Evolutionary conservation across 2,797 vertebrate species (phyloP).

Genomic region (Champsocephalus esox): DNA sequence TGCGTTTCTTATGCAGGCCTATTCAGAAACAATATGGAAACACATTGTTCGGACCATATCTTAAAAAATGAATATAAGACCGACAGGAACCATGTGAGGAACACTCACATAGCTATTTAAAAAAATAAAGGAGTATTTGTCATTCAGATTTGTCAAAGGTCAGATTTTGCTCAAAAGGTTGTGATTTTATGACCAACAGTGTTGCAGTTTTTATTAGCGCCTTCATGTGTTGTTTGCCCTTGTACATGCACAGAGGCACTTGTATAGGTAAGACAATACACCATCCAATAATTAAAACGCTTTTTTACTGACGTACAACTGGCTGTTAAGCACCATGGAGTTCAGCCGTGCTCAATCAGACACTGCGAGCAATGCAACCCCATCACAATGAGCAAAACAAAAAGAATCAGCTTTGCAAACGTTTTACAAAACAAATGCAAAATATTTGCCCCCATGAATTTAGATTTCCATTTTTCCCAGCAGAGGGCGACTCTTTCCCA

Average conservation of each 20-base stretch:
- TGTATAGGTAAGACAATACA: no score
- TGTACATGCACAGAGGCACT: no score
- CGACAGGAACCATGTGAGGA: no score
- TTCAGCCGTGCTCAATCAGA: not conserved
- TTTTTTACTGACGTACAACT: not conserved
- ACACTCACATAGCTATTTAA: no score
- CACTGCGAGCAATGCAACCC: not conserved
- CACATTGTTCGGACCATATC: no score
- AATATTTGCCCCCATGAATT: not conserved
- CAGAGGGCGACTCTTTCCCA: constrained; percentile 31
- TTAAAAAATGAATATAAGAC: no score
- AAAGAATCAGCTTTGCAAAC: not conserved
- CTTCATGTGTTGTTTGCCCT: not conserved
- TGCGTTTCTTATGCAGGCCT: not conserved
- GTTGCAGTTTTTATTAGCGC: not conserved
- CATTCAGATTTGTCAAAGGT: not conserved
- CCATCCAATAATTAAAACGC: not conserved
- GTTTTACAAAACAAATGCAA: not conserved
- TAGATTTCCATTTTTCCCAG: constrained; percentile 9
- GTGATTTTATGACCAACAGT: not conserved
- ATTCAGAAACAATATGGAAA: not conserved
- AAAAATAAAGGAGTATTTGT: no score
- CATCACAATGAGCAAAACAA: not conserved
- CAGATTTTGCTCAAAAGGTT: not conserved
- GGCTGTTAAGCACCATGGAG: not conserved